Conservation (phyloP, 2,797 vertebrate species). For the Sebastes steindachneri region DNA sequence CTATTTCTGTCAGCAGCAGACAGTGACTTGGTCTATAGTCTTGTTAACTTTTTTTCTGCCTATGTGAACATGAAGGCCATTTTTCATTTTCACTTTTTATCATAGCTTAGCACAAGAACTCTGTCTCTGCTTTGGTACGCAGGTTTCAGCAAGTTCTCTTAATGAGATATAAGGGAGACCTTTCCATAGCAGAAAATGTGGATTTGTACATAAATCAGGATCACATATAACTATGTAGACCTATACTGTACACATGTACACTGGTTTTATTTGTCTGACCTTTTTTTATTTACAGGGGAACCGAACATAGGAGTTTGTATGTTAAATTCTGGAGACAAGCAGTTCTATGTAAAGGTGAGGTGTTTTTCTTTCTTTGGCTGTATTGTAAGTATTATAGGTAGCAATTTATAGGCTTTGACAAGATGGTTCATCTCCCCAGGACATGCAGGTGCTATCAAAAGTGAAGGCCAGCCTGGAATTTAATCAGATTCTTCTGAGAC, state of each 20-base stretch:
- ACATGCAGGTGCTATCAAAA: constrained; percentile 88
- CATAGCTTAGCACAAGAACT: not conserved
- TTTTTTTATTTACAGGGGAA: constrained; percentile 79
- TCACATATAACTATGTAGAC: not conserved
- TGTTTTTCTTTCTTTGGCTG: not conserved
- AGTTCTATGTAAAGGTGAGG: constrained; percentile 92
- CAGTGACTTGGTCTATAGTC: not conserved
- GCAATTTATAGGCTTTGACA: constrained; percentile 2
- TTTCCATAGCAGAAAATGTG: not conserved
- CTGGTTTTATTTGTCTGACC: not conserved
- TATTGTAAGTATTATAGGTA: not conserved
- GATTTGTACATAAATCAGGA: not conserved
- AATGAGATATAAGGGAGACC: not conserved
- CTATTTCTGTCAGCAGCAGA: not conserved
- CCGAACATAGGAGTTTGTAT: constrained; percentile 89
- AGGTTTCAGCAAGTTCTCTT: not conserved
- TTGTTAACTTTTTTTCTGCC: not conserved
- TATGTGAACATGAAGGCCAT: not conserved
- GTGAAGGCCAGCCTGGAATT: constrained; percentile 85
- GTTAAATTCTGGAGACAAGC: constrained; percentile 91
- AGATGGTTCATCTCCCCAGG: constrained; percentile 75
- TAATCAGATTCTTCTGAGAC: constrained; percentile 86
- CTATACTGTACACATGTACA: not conserved
- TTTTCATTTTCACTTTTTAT: not conserved
- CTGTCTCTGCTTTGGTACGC: not conserved